These are phyloP conservation scores for Euwallacea fornicatus DNA, from an alignment of 1,140 invertebrate species.

Conservation along the genomic window DNA sequence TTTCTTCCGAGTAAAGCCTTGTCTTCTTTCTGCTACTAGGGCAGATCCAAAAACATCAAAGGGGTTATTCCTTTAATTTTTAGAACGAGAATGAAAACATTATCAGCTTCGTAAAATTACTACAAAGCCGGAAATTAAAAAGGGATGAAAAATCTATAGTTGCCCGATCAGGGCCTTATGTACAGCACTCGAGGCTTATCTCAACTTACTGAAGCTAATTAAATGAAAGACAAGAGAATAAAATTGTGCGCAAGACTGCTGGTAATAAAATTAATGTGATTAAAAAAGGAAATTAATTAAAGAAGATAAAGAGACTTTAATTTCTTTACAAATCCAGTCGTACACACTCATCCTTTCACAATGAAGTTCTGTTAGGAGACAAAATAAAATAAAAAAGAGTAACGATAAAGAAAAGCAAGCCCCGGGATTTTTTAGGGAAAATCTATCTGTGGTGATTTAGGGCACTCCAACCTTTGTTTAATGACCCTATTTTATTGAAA, in stretches of 20 bases:
- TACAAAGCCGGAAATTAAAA: conserved; percentile 4
- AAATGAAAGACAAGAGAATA: conserved; percentile 28
- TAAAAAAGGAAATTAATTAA: conserved; percentile 39
- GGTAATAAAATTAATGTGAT: conserved; percentile 39
- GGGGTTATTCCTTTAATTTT: too few species aligned
- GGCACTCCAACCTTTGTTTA: conserved; percentile 31
- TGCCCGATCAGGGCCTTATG: neutral
- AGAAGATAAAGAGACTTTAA: conserved; percentile 37
- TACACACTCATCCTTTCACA: conserved; percentile 38
- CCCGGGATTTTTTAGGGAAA: conserved; percentile 33
- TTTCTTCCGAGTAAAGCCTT: too few species aligned
- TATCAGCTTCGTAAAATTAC: too few species aligned
- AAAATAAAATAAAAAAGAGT: conserved; percentile 37
- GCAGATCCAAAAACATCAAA: too few species aligned
- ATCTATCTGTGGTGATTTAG: conserved; percentile 34
- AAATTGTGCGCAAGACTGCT: conserved; percentile 24
- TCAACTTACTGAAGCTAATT: conserved; percentile 23
- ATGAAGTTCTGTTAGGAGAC: conserved; percentile 35
- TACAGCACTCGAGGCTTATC: conserved; percentile 7
- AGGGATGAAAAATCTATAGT: conserved; percentile 10
- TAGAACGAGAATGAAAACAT: too few species aligned
- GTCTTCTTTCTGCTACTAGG: too few species aligned
- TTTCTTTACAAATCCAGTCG: conserved; percentile 38
- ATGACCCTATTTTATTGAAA: conserved; percentile 29
- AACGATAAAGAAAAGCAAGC: conserved; percentile 37